Conservation (phyloP, 2,888 invertebrate genomes). For the Glyphotaelius pellucidus region DNA sequence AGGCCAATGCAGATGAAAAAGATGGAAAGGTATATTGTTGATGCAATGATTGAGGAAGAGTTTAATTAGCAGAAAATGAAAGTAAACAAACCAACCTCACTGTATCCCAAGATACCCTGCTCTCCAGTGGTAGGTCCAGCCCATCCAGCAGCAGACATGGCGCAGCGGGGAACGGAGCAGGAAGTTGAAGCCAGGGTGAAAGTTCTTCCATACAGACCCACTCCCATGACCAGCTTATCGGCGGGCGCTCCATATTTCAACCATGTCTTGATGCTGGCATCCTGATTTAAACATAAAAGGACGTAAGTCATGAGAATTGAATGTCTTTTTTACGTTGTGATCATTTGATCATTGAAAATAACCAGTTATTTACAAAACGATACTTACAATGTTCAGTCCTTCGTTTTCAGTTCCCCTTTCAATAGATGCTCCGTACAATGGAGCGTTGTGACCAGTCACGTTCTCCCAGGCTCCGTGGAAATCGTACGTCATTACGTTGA, state of each 20-base stretch:
- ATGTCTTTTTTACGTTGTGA: no score
- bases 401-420: conserved; percentile 66
- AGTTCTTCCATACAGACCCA: conserved; percentile 84
- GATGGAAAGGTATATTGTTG: background rate
- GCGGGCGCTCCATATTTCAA: conserved; percentile 74
- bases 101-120: conserved; percentile 83
- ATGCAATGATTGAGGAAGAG: background rate
- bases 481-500: conserved; percentile 87
- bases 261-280: conserved; percentile 60
- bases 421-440: conserved; percentile 76
- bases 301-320: no score
- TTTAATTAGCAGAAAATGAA: background rate
- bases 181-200: conserved; percentile 79
- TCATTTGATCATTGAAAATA: background rate
- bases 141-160: conserved; percentile 77
- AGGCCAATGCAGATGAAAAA: background rate
- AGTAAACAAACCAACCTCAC: conserved; percentile 76
- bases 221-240: conserved; percentile 82
- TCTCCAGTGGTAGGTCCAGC: conserved; percentile 81
- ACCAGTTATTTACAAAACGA: background rate
- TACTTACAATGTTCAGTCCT: conserved; percentile 50
- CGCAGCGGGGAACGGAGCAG: conserved; percentile 64
- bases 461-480: conserved; percentile 83
- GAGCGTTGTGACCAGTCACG: conserved; percentile 82
- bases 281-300: background rate